Base-by-base conservation (phyloP, 2,888 invertebrate genomes). In the Agriotes lineatus region DNA sequence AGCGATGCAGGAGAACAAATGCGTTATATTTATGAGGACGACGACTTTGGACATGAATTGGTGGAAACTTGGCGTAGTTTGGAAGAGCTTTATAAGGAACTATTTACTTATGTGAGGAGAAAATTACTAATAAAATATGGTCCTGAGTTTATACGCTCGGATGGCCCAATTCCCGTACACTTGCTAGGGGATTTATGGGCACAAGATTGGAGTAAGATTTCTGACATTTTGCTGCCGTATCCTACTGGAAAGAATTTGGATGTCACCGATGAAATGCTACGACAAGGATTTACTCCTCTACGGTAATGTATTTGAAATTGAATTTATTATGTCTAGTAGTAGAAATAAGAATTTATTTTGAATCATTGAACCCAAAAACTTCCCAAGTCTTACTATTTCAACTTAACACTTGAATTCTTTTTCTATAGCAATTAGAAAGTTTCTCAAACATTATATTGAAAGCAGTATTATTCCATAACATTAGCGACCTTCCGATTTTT, bases 161-260 rank as follows among this genome's bases (percentile, higher is more conserved):
- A 92, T 66, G 94, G 95, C 0, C 94, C 95, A 0, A 89, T 96
- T 61, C 96, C 96, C 0, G 93, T 94, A 0, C 96, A 96, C 85
- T 80, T 96, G 10, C 81, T 96, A 10, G 96, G 95, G 10, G 93
- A 94, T 82, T 90, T 94, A 89, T 95, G 94, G 94, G 91, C 91
- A 0, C 94, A 95, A 81, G 91, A 91, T 76, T 95, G 94, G 94
- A 90, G 90, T 72, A 90, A 90, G 10, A 88, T 94, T 50, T 89
- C 89, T 79, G 91, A 93, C 70, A 81, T 93, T 35, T 90, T 94
- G 68, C 89, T 90, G 81, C 94, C 96, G 0, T 95, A 90, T 81
- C 91, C 92, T 0, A 88, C 90, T 58, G 88, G 90, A 5, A 88
- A 88, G 0, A 88, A 88, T 72, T 81, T 92, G 0, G 95, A 96